Conservation (phyloP, 2,113 vertebrate genomes). For the Pedionomus torquatus region DNA sequence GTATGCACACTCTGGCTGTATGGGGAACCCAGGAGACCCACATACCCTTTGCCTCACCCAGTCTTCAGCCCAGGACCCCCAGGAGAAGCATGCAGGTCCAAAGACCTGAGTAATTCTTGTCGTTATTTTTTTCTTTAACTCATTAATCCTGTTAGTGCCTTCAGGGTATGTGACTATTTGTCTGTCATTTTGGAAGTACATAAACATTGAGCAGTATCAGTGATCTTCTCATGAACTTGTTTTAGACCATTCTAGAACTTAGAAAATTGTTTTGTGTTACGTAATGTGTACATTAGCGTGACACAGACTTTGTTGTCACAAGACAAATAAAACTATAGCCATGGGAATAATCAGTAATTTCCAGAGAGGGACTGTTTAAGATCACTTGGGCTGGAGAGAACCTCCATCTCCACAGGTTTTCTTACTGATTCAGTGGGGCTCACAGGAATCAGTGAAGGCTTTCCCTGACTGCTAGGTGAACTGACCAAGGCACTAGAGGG, state of each 20-base stretch:
- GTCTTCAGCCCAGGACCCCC: neutral
- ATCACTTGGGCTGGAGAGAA: neutral
- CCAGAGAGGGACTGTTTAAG: neutral
- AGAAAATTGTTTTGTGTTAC: neutral
- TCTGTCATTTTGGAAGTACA: neutral
- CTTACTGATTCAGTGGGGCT: neutral
- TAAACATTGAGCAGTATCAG: neutral
- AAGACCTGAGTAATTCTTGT: neutral
- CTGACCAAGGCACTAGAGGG: neutral
- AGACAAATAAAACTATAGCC: neutral
- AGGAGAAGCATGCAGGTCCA: neutral
- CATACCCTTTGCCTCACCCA: fast-evolving
- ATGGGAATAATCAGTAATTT: neutral
- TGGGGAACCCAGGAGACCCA: neutral
- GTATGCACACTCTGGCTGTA: neutral
- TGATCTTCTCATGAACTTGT: neutral
- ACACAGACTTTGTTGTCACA: neutral
- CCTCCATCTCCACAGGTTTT: neutral
- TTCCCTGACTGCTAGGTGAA: neutral
- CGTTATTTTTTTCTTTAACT: neutral
- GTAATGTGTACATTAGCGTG: neutral
- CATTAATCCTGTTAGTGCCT: neutral
- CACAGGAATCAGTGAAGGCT: neutral
- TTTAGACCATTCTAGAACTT: neutral
- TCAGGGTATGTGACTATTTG: neutral